These are phyloP conservation scores for Cataglyphis hispanica DNA, from an alignment of 1,140 invertebrate species.

Conservation along the genomic window DNA sequence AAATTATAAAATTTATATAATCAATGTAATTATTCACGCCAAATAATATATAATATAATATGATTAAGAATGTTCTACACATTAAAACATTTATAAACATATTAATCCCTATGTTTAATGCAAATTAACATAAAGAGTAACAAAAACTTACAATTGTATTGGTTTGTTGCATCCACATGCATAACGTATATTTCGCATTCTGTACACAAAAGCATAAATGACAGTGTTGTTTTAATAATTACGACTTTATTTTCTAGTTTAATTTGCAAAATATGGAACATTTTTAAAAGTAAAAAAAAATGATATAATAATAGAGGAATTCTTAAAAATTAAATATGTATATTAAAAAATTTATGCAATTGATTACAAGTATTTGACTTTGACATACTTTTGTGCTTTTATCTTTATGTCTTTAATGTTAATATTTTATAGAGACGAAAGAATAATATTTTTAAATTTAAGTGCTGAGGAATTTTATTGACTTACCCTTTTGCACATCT, in stretches of 20 bases:
- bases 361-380: neutral
- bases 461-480: neutral
- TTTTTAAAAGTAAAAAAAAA: neutral
- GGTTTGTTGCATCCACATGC: conserved; percentile 25
- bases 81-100: neutral
- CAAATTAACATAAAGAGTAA: neutral
- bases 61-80: neutral
- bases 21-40: neutral
- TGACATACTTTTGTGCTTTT: neutral
- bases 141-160: conserved; percentile 18
- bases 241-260: neutral
- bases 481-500: conserved; percentile 70
- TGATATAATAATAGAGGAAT: too few species aligned
- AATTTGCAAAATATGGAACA: neutral
- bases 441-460: neutral
- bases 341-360: neutral
- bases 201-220: neutral
- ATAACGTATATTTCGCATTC: conserved; percentile 22
- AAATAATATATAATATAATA: too few species aligned
- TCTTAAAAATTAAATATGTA: neutral
- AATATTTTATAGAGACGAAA: neutral
- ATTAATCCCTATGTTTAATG: neutral
- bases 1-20: conserved; percentile 7
- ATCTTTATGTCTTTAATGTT: neutral
- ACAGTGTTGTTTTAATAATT: neutral